phyloP scores from a whole-genome alignment of 2,797 vertebrate genomes.

The Gymnothorax javanicus region DNA sequence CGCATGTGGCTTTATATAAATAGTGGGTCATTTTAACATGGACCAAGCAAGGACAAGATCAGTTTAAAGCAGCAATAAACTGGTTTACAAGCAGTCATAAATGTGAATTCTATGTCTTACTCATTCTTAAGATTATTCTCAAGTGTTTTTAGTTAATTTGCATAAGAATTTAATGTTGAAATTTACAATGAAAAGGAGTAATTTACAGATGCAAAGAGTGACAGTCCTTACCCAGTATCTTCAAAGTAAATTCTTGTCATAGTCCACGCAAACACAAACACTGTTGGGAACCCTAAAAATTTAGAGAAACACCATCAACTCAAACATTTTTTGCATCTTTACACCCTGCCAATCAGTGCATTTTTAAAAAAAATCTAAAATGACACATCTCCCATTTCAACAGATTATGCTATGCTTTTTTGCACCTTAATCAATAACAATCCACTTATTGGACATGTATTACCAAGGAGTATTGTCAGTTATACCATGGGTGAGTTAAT shows the following conservation, averaged over 20 bases:
- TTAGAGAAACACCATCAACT: constrained; percentile 4
- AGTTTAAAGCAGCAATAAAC: background rate
- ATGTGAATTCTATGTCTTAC: background rate
- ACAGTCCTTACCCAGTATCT: constrained; percentile 79
- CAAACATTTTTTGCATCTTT: background rate
- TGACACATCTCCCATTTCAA: background rate
- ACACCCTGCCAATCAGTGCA: background rate
- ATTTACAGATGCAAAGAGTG: background rate
- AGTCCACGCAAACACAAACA: constrained; percentile 83
- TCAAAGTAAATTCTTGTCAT: constrained; percentile 80
- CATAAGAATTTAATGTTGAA: background rate
- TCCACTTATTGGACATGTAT: background rate
- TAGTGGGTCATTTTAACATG: background rate
- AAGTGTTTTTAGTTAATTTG: background rate
- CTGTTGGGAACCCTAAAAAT: constrained; percentile 79
- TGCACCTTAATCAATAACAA: background rate
- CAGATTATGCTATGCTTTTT: background rate
- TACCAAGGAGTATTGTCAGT: background rate
- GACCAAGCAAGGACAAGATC: background rate
- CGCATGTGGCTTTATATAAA: background rate
- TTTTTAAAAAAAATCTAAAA: background rate
- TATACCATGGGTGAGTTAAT: too few species aligned
- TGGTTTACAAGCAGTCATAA: background rate
- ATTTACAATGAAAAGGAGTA: background rate
- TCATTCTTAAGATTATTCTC: too few species aligned